Conservation (phyloP, 2,797 vertebrate genomes). For the Peromyscus attwateri region DNA sequence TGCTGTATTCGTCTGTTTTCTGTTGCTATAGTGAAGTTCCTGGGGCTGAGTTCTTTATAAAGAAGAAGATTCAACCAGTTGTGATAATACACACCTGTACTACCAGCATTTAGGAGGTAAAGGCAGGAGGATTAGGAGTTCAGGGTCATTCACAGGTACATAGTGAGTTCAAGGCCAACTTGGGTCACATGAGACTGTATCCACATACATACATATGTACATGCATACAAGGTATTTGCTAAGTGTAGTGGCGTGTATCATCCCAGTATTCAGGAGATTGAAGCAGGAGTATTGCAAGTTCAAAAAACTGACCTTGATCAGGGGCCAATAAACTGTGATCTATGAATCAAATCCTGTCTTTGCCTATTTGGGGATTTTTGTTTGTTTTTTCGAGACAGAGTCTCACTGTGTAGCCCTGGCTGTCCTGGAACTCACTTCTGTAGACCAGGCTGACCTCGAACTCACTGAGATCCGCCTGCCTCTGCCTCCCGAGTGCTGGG, state of each 20-base stretch:
- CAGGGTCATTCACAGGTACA: neutral
- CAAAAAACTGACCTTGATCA: conserved; percentile 42
- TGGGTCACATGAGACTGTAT: neutral
- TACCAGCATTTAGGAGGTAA: neutral
- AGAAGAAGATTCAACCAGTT: neutral
- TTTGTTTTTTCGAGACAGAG: neutral
- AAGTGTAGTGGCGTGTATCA: neutral
- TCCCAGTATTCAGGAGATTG: neutral
- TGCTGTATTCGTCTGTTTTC: neutral
- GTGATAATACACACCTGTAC: neutral
- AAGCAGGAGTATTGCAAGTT: neutral
- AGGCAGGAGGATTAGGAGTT: neutral
- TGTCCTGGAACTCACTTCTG: neutral
- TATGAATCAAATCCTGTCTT: conserved; percentile 2
- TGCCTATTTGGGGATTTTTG: neutral
- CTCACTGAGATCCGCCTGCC: neutral
- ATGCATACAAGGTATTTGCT: neutral
- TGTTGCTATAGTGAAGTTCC: neutral
- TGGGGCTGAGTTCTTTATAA: neutral
- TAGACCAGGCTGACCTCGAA: neutral
- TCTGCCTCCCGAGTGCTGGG: no score
- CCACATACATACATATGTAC: neutral
- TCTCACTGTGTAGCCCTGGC: neutral
- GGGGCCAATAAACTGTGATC: neutral
- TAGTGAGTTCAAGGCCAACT: neutral